Evolutionary conservation across 2,888 invertebrate genomes (phyloP), one percentile per base, ranked within the genome.

Genomic region (Eristalis tenax): DNA sequence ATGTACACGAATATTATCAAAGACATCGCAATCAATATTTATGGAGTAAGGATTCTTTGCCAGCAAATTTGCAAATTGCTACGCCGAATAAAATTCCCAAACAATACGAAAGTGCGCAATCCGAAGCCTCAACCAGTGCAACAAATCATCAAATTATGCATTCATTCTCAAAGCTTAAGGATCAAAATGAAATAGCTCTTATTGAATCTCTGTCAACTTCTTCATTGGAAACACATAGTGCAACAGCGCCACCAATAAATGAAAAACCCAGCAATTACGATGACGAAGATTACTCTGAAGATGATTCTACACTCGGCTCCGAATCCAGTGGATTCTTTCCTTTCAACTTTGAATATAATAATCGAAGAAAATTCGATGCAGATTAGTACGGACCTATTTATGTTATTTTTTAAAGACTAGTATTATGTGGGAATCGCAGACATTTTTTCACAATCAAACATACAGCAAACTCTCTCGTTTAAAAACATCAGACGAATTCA

Each of bases 11-110:
- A 89, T 92, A 91, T 89, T 92, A 91, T 88, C 92, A 56, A 95
- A 94, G 4, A 95, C 93, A 64, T 94, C 94, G 65, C 93, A 93
- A 13, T 94, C 94, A 5, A 95, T 76, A 87, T 71, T 43, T 80
- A 50, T 76, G 75, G 75, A 87, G 76, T 56, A 79, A 68, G 22
- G 87, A 83, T 28, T 26, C 11, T 13, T 18, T 76, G 40, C 66
- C 75, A 56, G 56, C 64, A 50, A 71, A 68, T 69, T 64, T 69
- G 28, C 78, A 66, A 68, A 83, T 35, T 59, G 22, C 57, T 23
- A 28, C 38, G 13, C n/a, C 35, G n/a, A 71, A 69, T 6, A 76
- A 64, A 13, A 69, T 28, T 35, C 65, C 73, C 15, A 79, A 76
- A 65, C 23, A 68, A 68, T 18, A 38, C 2, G 38, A 83, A n/a